These are phyloP conservation scores for Poecilobothrus nobilitatus DNA, from an alignment of 2,888 invertebrate genomes.

Conservation along the genomic window DNA sequence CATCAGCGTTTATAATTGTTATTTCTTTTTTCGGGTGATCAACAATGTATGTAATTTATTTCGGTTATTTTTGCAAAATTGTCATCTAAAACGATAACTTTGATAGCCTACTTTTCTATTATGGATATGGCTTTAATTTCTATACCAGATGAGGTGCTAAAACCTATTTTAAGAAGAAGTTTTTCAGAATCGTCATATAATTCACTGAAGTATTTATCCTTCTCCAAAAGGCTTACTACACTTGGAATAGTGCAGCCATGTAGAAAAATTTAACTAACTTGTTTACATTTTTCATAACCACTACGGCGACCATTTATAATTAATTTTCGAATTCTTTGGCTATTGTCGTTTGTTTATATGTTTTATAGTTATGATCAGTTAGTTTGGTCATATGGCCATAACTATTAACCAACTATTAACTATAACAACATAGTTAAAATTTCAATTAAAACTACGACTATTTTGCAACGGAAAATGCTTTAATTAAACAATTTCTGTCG, in stretches of 20 bases:
- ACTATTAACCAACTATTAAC: no score
- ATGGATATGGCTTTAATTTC: constrained; percentile 8
- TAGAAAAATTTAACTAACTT: neutral
- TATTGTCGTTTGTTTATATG: no score
- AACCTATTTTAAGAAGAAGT: constrained; percentile 2
- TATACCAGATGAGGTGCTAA: constrained; percentile 8
- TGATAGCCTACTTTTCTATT: neutral
- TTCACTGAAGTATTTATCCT: neutral
- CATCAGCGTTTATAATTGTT: neutral
- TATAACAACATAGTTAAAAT: no score
- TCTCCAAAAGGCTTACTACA: constrained; percentile 1
- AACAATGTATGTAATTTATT: neutral
- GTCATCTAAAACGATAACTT: constrained; percentile 8
- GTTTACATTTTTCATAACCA: no score
- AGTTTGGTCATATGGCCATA: no score
- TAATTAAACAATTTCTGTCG: no score
- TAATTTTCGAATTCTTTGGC: no score
- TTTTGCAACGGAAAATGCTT: no score
- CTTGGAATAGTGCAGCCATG: neutral
- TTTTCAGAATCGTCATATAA: neutral
- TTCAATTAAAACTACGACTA: no score
- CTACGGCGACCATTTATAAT: no score
- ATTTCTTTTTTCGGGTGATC: neutral
- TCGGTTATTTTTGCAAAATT: neutral
- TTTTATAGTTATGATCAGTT: no score